These are phyloP conservation scores for Peromyscus californicus DNA, from an alignment of 2,113 vertebrate species.

Conservation along the genomic window DNA sequence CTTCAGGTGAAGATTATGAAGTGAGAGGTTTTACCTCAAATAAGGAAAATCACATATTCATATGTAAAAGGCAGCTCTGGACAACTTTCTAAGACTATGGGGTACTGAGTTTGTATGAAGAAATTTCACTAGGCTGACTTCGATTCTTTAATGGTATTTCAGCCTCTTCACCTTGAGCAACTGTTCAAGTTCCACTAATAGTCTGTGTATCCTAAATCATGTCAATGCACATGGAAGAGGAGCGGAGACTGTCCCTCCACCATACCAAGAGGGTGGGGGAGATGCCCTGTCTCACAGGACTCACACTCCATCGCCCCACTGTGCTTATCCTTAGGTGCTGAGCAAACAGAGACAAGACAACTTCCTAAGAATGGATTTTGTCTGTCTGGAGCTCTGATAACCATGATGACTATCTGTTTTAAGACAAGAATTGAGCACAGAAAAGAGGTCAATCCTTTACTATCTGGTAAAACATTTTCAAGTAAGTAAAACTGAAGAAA, in stretches of 20 bases:
- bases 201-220: neutral
- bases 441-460: neutral
- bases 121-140: slow-evolving; percentile 2
- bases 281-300: neutral
- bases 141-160: neutral
- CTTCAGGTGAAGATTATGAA: neutral
- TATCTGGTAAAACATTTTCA: slow-evolving; percentile 43
- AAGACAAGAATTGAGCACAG: neutral
- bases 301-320: rapidly evolving
- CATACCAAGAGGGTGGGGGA: neutral
- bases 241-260: neutral
- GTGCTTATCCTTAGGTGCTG: neutral
- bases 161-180: slow-evolving; percentile 1
- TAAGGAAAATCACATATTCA: slow-evolving; percentile 32
- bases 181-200: slow-evolving; percentile 5
- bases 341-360: slow-evolving; percentile 21
- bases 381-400: slow-evolving; percentile 54
- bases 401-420: neutral
- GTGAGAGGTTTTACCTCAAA: neutral
- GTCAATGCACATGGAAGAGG: neutral
- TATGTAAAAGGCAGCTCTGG: neutral
- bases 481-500: slow-evolving; percentile 43
- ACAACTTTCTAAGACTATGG: neutral
- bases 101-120: neutral
- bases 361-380: slow-evolving; percentile 29